These are phyloP conservation scores for Eulemur macaco DNA, from an alignment of 2,113 vertebrate genomes.

Conservation along the genomic window DNA sequence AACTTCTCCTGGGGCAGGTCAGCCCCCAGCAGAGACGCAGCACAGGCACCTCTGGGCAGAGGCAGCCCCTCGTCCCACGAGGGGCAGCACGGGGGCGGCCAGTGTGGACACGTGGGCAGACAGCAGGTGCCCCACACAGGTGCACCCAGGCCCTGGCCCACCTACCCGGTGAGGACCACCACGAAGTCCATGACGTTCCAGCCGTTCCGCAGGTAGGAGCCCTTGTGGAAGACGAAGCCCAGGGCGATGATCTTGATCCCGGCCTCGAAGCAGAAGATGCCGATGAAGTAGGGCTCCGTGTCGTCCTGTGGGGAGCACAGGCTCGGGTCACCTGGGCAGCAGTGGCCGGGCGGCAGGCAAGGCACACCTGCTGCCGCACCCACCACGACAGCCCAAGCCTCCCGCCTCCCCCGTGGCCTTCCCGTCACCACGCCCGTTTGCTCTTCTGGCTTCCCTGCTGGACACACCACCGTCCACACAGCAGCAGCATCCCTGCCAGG, in stretches of 20 bases:
- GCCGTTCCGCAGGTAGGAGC: conserved; percentile 96
- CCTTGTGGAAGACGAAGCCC: conserved; percentile 97
- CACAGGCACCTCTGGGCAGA: background rate
- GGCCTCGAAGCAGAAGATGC: conserved; percentile 99
- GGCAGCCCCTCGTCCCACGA: background rate
- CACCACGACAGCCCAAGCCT: background rate
- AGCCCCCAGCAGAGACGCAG: too few species aligned
- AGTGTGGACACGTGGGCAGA: background rate
- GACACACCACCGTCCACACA: too few species aligned
- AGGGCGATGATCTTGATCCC: conserved; percentile 99
- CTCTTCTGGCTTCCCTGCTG: background rate
- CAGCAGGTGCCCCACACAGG: background rate
- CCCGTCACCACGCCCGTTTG: background rate
- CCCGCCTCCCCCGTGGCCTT: background rate
- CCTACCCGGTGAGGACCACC: conserved; percentile 98
- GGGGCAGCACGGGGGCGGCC: background rate
- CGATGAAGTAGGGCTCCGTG: conserved; percentile 99
- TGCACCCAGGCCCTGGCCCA: background rate
- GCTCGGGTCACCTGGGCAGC: background rate
- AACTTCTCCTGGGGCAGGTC: background rate
- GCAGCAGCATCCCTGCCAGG: background rate
- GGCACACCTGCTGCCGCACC: background rate
- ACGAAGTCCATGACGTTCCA: conserved; percentile 99
- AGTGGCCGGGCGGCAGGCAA: background rate
- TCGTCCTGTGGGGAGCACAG: conserved; percentile 88